Base-by-base conservation (phyloP, 2,113 vertebrate genomes). In the Tiliqua scincoides region DNA sequence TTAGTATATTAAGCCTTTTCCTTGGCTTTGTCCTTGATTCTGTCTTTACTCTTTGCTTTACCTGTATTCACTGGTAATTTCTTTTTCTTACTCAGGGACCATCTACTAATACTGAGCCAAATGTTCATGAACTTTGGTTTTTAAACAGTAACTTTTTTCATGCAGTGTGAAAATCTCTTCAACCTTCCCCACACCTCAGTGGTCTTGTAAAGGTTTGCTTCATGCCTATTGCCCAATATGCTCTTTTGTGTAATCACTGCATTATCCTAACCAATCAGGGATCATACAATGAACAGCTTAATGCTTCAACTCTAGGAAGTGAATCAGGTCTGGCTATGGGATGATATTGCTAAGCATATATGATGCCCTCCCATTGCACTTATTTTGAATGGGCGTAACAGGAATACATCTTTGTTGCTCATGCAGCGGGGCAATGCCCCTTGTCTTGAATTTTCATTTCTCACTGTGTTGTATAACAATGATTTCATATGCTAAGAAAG, bases 31-130 rank as follows among this genome's bases (percentile, higher is more conserved):
- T 65, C n/a, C 82, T 70, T 18, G 32, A 32, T 52, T 1, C 52
- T 77, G 8, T 10, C 79, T 86, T 32, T 88, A 11, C n/a, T 48
- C 87, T 93, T 77, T 43, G 40, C 57, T 65, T 63, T 48, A 30
- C 32, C 43, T 37, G 21, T 32, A 10, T 12, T 21, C 27, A 43
- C 2, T 21, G 68, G 82, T 40, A 10, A 40, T 52, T 73, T 61
- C 37, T 35, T n/a, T 52, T 43, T 18, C 17, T 52, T 57, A 82
- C 32, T 11, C 59, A 32, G 59, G 6, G 30, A 48, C 10, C 35
- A n/a, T 54, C 57, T 12, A 62, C 10, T 4, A 12, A 40, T 21
- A 18, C 15, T 54, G 3, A 18, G 54, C 20, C 25, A 23, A 74
- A 23, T 74, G 43, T 74, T 23, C 25, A 30, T 17, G 11, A 21